Conservation (phyloP, 1,140 invertebrate species). For the Cecropterus lyciades region DNA sequence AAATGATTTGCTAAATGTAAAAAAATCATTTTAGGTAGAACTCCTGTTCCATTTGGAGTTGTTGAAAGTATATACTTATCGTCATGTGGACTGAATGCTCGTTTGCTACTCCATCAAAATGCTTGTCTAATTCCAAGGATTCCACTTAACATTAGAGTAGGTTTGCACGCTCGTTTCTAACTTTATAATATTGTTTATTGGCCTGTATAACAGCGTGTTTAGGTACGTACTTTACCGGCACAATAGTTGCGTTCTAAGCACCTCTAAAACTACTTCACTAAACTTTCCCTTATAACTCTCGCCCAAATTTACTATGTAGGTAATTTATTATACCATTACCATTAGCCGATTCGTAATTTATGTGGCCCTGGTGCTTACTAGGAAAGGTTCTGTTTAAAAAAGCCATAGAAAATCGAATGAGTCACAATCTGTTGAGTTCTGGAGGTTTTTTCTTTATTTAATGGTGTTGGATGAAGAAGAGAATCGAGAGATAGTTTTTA, state of each 20-base stretch:
- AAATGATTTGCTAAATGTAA: too few relatives aligned
- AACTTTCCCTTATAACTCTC: conserved; percentile 14
- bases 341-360: conserved; percentile 31
- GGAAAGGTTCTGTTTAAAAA: conserved; percentile 21
- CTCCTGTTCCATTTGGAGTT: too few relatives aligned
- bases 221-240: background rate
- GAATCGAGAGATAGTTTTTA: too few relatives aligned
- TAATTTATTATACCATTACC: conserved; percentile 37
- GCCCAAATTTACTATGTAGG: conserved; percentile 23
- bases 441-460: too few relatives aligned
- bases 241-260: conserved; percentile 13
- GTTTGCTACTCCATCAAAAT: too few relatives aligned
- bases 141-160: too few relatives aligned
- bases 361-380: conserved; percentile 6
- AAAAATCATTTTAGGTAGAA: too few relatives aligned
- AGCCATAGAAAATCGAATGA: conserved; percentile 37
- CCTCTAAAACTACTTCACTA: conserved; percentile 14
- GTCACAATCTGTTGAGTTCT: conserved; percentile 50
- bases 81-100: too few relatives aligned
- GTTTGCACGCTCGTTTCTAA: background rate
- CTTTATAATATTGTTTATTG: background rate
- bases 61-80: too few relatives aligned
- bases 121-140: too few relatives aligned
- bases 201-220: background rate
- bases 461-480: too few relatives aligned